Evolutionary conservation across 2,797 vertebrate species (phyloP).

Genomic region (Takifugu rubripes): DNA sequence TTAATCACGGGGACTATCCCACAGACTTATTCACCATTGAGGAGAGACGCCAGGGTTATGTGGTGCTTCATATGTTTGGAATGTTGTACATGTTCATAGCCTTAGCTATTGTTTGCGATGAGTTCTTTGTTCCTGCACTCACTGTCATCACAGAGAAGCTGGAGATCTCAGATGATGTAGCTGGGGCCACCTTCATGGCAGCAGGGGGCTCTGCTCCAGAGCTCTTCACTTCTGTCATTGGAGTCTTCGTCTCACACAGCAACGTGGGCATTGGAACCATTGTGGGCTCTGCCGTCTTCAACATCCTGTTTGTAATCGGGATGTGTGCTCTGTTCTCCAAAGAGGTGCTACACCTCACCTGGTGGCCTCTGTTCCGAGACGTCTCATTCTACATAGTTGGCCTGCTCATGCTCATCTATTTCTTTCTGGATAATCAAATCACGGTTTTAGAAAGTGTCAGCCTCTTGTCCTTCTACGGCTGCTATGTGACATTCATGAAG

Average conservation of each 20-base stretch:
- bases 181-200: constrained; percentile 97
- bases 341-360: constrained; percentile 93
- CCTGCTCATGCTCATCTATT: constrained; percentile 91
- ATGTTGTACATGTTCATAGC: constrained; percentile 99
- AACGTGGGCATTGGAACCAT: constrained; percentile 97
- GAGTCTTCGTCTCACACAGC: constrained; percentile 93
- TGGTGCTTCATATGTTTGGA: constrained; percentile 86
- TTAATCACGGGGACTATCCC: constrained; percentile 86
- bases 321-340: constrained; percentile 97
- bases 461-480: constrained; percentile 83
- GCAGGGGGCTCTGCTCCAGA: constrained; percentile 96
- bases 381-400: constrained; percentile 94
- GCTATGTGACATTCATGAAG: constrained; percentile 97
- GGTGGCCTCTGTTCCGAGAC: constrained; percentile 98
- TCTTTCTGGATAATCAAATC: constrained; percentile 96
- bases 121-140: constrained; percentile 95
- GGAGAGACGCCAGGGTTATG: constrained; percentile 84
- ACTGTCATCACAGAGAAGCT: constrained; percentile 95
- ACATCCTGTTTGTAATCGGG: constrained; percentile 97
- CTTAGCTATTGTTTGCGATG: constrained; percentile 94
- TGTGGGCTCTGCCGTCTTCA: constrained; percentile 95
- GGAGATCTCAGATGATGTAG: constrained; percentile 92
- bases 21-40: constrained; percentile 85
- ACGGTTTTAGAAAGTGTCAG: constrained; percentile 82
- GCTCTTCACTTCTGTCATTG: constrained; percentile 96